Evolutionary conservation across 2,888 invertebrate genomes (phyloP).

Genomic region (Micropterix aruncella): DNA sequence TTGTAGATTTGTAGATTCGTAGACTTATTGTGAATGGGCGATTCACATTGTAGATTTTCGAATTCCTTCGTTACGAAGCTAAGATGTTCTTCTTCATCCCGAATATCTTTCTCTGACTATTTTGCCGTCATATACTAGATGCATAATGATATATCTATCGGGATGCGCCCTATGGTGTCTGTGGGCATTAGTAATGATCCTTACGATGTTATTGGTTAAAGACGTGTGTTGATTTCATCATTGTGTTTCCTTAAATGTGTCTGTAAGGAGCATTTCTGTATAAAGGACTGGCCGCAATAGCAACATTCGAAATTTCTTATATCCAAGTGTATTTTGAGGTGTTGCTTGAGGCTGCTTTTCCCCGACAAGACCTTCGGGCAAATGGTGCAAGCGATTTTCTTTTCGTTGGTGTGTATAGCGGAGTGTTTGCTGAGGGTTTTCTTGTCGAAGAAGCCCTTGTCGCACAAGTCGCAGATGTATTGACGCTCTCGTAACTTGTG

Average conservation of each 20-base stretch:
- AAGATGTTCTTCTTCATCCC: no score
- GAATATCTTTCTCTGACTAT: no score
- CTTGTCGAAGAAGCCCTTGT: conserved; percentile 27
- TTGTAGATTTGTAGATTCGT: no score
- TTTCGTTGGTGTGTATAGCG: conserved; percentile 27
- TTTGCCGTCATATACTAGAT: no score
- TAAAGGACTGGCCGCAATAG: conserved; percentile 21
- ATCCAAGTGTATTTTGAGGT: conserved; percentile 27
- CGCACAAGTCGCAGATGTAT: conserved; percentile 23
- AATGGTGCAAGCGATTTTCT: conserved; percentile 22
- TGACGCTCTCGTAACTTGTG: conserved; percentile 25
- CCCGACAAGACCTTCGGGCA: conserved; percentile 27
- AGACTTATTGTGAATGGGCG: no score
- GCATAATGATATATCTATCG: no score
- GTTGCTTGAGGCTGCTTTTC: conserved; percentile 21
- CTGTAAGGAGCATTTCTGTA: conserved; percentile 18
- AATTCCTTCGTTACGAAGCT: no score
- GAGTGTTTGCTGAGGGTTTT: conserved; percentile 29
- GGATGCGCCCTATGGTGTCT: no score
- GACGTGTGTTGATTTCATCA: no score
- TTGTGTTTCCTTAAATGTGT: conserved; percentile 20
- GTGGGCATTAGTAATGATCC: no score
- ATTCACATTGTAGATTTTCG: no score
- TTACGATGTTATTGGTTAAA: no score
- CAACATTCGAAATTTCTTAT: conserved; percentile 22